A percentile compares a stretch with the other conserved stretches of the same genome.
Evolutionary conservation across 2,888 invertebrate species (phyloP).

Genomic region (Synergus japonicus): DNA sequence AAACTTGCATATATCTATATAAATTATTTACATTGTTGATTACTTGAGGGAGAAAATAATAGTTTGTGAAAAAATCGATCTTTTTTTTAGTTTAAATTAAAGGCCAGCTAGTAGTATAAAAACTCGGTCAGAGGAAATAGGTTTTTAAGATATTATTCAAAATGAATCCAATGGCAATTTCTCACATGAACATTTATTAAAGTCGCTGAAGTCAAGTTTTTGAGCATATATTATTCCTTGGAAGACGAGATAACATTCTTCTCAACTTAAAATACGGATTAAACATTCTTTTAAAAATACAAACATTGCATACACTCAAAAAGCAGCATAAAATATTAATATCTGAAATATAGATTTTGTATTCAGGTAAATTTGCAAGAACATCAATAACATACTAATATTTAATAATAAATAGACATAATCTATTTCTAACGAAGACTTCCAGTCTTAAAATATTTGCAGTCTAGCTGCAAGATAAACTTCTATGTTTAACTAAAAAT

Average conservation of each 20-base stretch:
- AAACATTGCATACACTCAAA: neutral
- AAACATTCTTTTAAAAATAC: neutral
- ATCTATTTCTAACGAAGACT: neutral
- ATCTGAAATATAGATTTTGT: neutral
- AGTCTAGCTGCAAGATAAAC: neutral
- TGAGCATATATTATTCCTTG: neutral
- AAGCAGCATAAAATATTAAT: neutral
- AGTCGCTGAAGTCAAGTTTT: neutral
- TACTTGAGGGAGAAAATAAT: neutral
- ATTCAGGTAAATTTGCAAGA: neutral
- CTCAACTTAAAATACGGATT: neutral
- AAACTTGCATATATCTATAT: neutral
- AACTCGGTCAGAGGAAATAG: neutral
- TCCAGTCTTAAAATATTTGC: neutral
- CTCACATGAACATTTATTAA: neutral
- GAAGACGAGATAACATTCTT: neutral
- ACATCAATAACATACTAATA: neutral
- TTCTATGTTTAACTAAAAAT: neutral
- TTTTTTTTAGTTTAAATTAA: neutral
- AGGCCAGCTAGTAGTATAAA: neutral
- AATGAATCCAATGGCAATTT: neutral
- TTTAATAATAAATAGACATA: neutral
- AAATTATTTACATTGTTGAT: neutral
- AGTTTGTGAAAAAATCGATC: slow-evolving; percentile 1
- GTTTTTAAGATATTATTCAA: neutral